Evolutionary conservation across 2,113 vertebrate species (phyloP).

Genomic region (Peromyscus californicus): DNA sequence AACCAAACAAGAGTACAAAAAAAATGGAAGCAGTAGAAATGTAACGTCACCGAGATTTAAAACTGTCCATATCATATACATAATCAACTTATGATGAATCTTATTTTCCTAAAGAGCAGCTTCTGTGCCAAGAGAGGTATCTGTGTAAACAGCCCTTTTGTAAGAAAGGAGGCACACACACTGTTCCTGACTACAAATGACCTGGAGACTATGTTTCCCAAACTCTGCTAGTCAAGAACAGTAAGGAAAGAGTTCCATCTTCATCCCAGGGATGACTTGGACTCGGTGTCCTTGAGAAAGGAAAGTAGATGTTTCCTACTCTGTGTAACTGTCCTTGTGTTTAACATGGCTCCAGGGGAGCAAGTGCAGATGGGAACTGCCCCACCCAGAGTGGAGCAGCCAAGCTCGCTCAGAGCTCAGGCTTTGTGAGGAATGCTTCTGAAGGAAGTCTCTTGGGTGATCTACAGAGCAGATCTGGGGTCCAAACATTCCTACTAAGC

Average conservation of each 20-base stretch:
- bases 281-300: not conserved
- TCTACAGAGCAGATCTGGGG: not conserved
- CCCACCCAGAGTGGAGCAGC: not conserved
- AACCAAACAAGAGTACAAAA: not conserved
- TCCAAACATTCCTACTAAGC: not conserved
- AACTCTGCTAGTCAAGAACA: not conserved
- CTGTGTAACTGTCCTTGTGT: not conserved
- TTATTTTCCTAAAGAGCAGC: not conserved
- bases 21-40: slow-evolving; percentile 37
- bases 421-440: not conserved
- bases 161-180: not conserved
- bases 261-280: not conserved
- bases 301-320: not conserved
- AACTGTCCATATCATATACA: not conserved
- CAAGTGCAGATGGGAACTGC: not conserved
- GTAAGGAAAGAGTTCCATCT: slow-evolving; percentile 4
- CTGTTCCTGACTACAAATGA: slow-evolving; percentile 9
- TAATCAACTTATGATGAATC: not conserved
- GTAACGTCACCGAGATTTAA: not conserved
- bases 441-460: not conserved
- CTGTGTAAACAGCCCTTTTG: not conserved
- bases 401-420: not conserved
- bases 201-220: not conserved
- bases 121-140: not conserved
- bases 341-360: slow-evolving; percentile 41